A percentile compares a stretch with the other conserved stretches of the same genome.
Conservation (phyloP, 2,113 vertebrate species). For the Mirza zaza region DNA sequence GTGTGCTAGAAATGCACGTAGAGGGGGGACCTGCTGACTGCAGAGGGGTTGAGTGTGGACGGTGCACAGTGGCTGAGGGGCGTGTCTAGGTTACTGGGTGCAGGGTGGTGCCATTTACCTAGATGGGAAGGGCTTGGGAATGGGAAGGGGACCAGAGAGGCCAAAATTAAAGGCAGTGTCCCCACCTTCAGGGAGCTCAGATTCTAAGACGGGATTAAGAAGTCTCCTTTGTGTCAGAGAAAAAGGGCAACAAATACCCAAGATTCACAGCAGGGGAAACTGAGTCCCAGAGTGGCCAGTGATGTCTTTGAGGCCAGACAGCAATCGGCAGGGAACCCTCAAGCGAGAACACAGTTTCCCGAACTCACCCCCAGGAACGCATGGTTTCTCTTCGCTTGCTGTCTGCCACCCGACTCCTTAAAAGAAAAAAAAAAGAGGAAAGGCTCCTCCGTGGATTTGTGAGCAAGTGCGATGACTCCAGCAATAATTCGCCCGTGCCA, state of each 20-base stretch:
- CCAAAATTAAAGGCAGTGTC: background rate
- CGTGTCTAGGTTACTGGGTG: background rate
- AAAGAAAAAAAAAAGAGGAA: background rate
- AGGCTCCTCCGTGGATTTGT: constrained; percentile 58
- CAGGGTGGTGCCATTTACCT: no score
- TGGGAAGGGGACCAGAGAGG: no score
- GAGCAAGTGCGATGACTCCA: background rate
- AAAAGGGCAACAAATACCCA: background rate
- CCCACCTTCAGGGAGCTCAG: background rate
- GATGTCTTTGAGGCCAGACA: background rate
- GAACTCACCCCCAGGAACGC: background rate
- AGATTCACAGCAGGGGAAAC: background rate
- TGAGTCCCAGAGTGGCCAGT: background rate
- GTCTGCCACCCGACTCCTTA: background rate
- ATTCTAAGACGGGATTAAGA: background rate
- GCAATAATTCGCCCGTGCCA: background rate
- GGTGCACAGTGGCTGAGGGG: background rate
- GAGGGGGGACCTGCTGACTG: rapidly evolving
- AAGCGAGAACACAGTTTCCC: rapidly evolving
- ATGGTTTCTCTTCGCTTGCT: rapidly evolving
- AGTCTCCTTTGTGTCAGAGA: background rate
- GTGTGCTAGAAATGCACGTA: rapidly evolving
- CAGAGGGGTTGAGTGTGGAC: rapidly evolving
- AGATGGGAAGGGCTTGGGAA: background rate
- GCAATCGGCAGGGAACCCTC: background rate